These are phyloP conservation scores for Geophilus truncorum DNA, from an alignment of 2,888 invertebrate genomes.

Conservation along the genomic window DNA sequence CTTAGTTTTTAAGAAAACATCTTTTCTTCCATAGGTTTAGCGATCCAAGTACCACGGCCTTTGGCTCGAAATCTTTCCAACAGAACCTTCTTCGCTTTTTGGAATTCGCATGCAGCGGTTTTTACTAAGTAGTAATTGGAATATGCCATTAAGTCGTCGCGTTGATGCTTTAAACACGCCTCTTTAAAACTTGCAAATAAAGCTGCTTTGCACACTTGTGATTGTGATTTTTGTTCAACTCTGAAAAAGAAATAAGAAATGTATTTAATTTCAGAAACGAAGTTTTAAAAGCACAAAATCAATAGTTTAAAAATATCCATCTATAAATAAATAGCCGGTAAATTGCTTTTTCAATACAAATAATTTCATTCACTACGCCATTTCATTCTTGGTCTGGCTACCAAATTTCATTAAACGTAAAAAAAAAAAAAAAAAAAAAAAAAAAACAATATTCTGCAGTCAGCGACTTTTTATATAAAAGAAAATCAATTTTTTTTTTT, in stretches of 20 bases:
- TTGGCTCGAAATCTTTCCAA: constrained; percentile 44
- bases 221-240: constrained; percentile 34
- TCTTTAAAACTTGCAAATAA: constrained; percentile 30
- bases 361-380: too few relatives aligned
- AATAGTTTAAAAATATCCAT: too few relatives aligned
- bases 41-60: constrained; percentile 48
- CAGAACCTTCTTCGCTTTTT: constrained; percentile 45
- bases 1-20: constrained; percentile 44
- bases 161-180: constrained; percentile 28
- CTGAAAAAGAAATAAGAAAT: constrained; percentile 3
- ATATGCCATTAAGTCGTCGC: constrained; percentile 24
- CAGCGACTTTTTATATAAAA: too few relatives aligned
- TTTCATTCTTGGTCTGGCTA: too few relatives aligned
- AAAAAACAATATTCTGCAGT: too few relatives aligned
- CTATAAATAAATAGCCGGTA: too few relatives aligned
- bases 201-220: constrained; percentile 32
- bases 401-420: too few relatives aligned
- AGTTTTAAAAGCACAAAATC: too few relatives aligned
- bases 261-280: background rate
- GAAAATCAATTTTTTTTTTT: too few relatives aligned
- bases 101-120: constrained; percentile 44
- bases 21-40: constrained; percentile 49
- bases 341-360: too few relatives aligned
- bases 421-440: too few relatives aligned
- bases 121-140: constrained; percentile 40